phyloP scores from a whole-genome alignment of 2,797 vertebrate genomes.

The Siniperca scherzeri region DNA sequence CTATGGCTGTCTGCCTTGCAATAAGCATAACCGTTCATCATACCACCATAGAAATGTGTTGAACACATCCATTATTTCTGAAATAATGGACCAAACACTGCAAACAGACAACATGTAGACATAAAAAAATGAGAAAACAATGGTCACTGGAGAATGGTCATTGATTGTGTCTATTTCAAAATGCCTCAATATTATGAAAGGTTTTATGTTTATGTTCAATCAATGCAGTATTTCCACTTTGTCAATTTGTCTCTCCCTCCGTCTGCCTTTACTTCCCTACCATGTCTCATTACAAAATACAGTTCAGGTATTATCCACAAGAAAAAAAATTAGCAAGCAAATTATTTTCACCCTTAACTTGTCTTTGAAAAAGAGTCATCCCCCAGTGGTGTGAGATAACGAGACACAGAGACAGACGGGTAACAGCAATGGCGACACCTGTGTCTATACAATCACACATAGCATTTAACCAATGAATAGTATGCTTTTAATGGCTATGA shows the following conservation, averaged over 20 bases:
- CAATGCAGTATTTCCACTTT: slow-evolving; percentile 1
- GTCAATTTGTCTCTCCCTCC: not conserved
- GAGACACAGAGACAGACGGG: slow-evolving; percentile 51
- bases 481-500: slow-evolving; percentile 44
- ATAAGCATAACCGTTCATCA: slow-evolving; percentile 70
- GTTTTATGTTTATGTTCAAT: slow-evolving; percentile 38
- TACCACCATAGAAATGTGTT: slow-evolving; percentile 50
- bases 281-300: slow-evolving; percentile 45
- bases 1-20: slow-evolving; percentile 57
- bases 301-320: slow-evolving; percentile 26
- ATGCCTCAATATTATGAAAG: not conserved
- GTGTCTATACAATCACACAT: slow-evolving; percentile 59
- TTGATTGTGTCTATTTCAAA: not conserved
- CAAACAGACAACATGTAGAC: slow-evolving; percentile 7
- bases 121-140: slow-evolving; percentile 4
- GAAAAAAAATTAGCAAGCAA: not conserved
- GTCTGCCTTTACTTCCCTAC: not conserved
- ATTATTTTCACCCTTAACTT: slow-evolving; percentile 54
- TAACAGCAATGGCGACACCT: slow-evolving; percentile 62
- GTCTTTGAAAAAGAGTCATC: slow-evolving; percentile 58
- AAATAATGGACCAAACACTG: slow-evolving; percentile 43
- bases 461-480: slow-evolving; percentile 56
- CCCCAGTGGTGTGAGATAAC: slow-evolving; percentile 55
- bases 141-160: not conserved
- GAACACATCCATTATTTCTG: slow-evolving; percentile 35